Conservation (phyloP, 2,888 invertebrate genomes). For the Acronicta aceris region DNA sequence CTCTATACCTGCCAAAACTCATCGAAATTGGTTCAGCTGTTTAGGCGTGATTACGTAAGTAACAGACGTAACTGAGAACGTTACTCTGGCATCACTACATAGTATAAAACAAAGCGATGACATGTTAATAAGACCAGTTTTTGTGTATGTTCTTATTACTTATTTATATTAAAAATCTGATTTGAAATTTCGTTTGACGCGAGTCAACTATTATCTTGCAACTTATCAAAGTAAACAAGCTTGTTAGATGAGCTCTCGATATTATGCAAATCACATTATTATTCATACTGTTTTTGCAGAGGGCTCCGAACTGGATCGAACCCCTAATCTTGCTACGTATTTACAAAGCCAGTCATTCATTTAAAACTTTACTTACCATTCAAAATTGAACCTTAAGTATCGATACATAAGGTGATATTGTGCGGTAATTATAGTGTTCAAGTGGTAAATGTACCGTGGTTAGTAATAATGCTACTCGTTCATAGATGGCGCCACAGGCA, state of each 20-base stretch:
- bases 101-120: no score
- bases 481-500: constrained; percentile 85
- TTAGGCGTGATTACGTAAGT: no score
- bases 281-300: constrained; percentile 88
- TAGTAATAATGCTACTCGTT: constrained; percentile 68
- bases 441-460: constrained; percentile 57
- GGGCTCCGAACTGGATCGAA: constrained; percentile 77
- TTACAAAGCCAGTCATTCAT: constrained; percentile 65
- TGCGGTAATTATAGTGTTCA: constrained; percentile 20
- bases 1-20: no score
- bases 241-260: constrained; percentile 79
- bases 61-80: no score
- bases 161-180: constrained; percentile 2
- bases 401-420: constrained; percentile 20
- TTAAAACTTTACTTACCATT: constrained; percentile 35
- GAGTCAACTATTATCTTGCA: constrained; percentile 70
- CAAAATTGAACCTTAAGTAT: constrained; percentile 59
- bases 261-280: constrained; percentile 88
- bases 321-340: constrained; percentile 80
- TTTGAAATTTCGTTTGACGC: constrained; percentile 46
- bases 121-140: no score
- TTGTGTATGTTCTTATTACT: no score
- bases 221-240: constrained; percentile 84
- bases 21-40: no score
- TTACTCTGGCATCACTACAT: no score